These are phyloP conservation scores for Ceyx cyanopectus DNA, from an alignment of 2,113 vertebrate species.

Conservation along the genomic window DNA sequence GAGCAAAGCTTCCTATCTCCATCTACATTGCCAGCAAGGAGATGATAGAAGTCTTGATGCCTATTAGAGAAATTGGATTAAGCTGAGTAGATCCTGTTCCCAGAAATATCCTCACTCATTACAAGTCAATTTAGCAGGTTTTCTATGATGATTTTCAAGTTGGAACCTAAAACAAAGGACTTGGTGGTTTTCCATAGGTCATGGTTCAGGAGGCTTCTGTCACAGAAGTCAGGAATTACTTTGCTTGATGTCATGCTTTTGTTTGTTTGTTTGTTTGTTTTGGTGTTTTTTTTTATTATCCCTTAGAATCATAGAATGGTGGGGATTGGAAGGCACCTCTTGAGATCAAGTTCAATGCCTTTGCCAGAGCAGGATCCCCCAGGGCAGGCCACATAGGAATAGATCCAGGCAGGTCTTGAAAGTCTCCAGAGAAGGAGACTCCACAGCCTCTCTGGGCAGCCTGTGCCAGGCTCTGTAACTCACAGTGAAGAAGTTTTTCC, in stretches of 20 bases:
- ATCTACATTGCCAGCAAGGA: neutral
- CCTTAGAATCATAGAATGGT: too few species aligned
- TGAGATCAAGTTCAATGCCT: too few species aligned
- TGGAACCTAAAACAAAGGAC: neutral
- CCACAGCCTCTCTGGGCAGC: too few species aligned
- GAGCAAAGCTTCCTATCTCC: neutral
- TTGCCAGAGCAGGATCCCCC: too few species aligned
- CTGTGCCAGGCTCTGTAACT: too few species aligned
- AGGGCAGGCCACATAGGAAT: too few species aligned
- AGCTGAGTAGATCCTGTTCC: conserved; percentile 31
- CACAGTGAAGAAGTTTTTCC: too few species aligned
- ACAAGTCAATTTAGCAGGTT: neutral
- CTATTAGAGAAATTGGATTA: conserved; percentile 62
- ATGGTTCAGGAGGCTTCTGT: neutral
- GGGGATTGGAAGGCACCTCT: too few species aligned
- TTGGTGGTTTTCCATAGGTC: neutral
- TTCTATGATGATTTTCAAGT: neutral
- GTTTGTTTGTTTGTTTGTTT: too few species aligned
- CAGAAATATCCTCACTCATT: conserved; percentile 42
- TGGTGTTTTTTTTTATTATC: neutral
- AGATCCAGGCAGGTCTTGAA: too few species aligned
- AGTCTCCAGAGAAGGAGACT: too few species aligned
- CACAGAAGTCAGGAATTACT: neutral
- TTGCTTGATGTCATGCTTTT: neutral
- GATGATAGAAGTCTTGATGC: conserved; percentile 3